Base-by-base conservation (phyloP, 2,797 vertebrate genomes). In the Lagorchestes hirsutus region DNA sequence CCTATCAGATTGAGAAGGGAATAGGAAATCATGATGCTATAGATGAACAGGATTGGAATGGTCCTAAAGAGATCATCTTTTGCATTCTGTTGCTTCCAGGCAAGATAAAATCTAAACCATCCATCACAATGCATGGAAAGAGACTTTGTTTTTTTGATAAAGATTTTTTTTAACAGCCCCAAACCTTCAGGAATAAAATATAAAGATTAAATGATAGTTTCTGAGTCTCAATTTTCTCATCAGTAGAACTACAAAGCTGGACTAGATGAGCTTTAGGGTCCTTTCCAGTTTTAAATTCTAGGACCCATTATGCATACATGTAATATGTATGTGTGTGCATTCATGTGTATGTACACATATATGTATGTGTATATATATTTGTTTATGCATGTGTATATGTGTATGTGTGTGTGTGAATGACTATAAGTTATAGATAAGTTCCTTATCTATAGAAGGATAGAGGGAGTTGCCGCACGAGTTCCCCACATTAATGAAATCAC, bases 71-170 rank as follows among this genome's bases (percentile, higher is more conserved):
- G 13, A 31, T 74, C 27, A 24, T 59, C 14, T 91, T 92, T 74
- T 55, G 54, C 92, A 34, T 55, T 54, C 55, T 27, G 6, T 50
- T 93, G 31, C 93, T 94, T 96, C 87, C 12, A 91, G 54, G 91
- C 57, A 93, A 94, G 90, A 93, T 91, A 90, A 91, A 31, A n/a
- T 92, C 55, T 67, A 91, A 95, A 57, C 31, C 27, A 28, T 27
- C 16, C 14, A 54, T 87, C 74, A 87, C n/a, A 27, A 22, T 50
- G 50, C 10, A 87, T 87, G 50, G 22, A 87, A 87, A 87, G 22
- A 50, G 40, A 27, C 50, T 50, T 50, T 87, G 40, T 87, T 24
- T 27, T 87, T 46, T 50, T 50, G 40, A 50, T 50, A 87, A 40
- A 50, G 40, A 27, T n/a, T 82, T 82, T 87, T 62, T 67, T 34